Percentiles rank a stretch among this genome's conserved stretches.
phyloP scores from a whole-genome alignment of 1,140 invertebrate species.

The Drosophila pallidifrons region DNA sequence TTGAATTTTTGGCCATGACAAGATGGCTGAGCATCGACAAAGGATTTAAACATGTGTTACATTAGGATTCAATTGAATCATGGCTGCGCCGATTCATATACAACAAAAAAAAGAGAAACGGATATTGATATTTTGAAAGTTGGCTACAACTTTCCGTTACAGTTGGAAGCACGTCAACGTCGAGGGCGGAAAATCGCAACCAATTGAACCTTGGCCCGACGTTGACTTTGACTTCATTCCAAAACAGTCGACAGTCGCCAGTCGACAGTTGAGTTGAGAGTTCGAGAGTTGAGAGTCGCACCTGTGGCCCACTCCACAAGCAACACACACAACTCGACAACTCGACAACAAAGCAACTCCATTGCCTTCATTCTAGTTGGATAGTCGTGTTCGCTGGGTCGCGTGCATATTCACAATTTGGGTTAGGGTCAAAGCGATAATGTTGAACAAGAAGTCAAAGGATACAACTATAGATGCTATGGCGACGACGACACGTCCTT shows the following conservation, averaged over 20 bases:
- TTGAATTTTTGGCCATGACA: constrained; percentile 16
- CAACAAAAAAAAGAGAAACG: constrained; percentile 3
- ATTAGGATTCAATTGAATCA: constrained; percentile 1
- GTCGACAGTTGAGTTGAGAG: too few relatives aligned
- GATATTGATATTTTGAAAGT: constrained; percentile 63
- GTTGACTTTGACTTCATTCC: constrained; percentile 71
- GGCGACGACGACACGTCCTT: constrained; percentile 46
- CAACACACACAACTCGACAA: too few relatives aligned
- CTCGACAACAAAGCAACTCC: neutral
- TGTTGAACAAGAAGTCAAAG: constrained; percentile 73
- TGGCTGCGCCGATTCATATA: constrained; percentile 7
- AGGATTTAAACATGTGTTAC: constrained; percentile 10
- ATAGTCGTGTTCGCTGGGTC: constrained; percentile 45
- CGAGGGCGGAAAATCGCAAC: constrained; percentile 24
- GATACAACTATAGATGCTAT: constrained; percentile 38
- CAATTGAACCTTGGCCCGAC: constrained; percentile 63
- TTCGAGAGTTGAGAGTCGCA: constrained; percentile 23
- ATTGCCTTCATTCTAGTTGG: neutral
- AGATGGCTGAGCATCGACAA: neutral
- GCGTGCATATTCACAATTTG: constrained; percentile 79
- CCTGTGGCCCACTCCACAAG: constrained; percentile 30
- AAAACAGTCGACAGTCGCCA: neutral
- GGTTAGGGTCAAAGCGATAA: constrained; percentile 84
- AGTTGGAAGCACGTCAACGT: constrained; percentile 44
- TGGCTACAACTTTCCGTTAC: constrained; percentile 58